These are phyloP conservation scores for Eumeta japonica DNA, from an alignment of 1,140 invertebrate genomes.

Conservation along the genomic window DNA sequence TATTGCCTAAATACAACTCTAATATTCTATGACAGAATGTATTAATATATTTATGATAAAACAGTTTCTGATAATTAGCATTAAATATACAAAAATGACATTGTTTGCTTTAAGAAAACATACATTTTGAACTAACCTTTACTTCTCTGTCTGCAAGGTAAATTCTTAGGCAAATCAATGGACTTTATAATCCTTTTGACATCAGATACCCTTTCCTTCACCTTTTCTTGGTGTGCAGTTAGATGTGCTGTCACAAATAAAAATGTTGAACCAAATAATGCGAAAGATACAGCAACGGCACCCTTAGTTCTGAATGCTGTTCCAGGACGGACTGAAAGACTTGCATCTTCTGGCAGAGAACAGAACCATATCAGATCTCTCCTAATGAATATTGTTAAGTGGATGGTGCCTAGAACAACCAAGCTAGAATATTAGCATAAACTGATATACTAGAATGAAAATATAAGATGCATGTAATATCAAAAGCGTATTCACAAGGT, in stretches of 20 bases:
- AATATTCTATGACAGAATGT: too few species aligned
- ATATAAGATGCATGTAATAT: too few species aligned
- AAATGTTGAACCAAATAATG: slow-evolving; percentile 90
- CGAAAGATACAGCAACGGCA: slow-evolving; percentile 84
- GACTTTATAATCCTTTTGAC: slow-evolving; percentile 82
- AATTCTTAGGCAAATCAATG: slow-evolving; percentile 81
- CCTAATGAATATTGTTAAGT: slow-evolving; percentile 81
- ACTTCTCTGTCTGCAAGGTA: slow-evolving; percentile 72
- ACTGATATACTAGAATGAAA: too few species aligned
- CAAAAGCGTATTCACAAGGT: too few species aligned
- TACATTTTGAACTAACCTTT: slow-evolving; percentile 62
- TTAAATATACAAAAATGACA: too few species aligned
- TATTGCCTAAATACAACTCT: too few species aligned
- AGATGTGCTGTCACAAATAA: slow-evolving; percentile 92
- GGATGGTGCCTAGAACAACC: slow-evolving; percentile 72
- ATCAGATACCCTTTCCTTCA: slow-evolving; percentile 82
- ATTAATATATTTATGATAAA: too few species aligned
- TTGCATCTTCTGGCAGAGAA: slow-evolving; percentile 83
- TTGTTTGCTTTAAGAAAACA: background rate
- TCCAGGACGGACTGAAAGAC: slow-evolving; percentile 81
- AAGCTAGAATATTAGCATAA: too few species aligned
- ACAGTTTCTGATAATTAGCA: too few species aligned
- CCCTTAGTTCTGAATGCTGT: slow-evolving; percentile 91
- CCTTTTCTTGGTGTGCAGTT: slow-evolving; percentile 85
- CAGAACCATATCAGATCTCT: slow-evolving; percentile 93